phyloP scores from a whole-genome alignment of 2,113 vertebrate species.

The Hippocampus mohnikei region DNA sequence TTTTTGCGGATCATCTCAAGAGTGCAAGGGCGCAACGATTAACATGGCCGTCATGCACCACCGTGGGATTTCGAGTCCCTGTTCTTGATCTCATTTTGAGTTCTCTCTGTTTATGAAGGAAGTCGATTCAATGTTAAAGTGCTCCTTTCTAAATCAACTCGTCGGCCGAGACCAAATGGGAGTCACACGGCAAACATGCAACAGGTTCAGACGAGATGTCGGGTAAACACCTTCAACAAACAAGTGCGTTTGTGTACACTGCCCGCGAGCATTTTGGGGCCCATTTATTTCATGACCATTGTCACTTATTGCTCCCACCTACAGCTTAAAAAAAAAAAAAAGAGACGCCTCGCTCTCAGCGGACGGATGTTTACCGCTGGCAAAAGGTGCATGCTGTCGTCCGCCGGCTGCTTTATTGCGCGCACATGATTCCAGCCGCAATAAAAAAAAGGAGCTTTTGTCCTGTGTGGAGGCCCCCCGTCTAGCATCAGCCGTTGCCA shows the following conservation, averaged over 20 bases:
- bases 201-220: not conserved
- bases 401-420: not conserved
- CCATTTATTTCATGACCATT: too few relatives aligned
- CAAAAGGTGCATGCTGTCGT: not conserved
- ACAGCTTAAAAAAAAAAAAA: not conserved
- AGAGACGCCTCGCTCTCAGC: not conserved
- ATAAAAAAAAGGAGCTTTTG: not conserved
- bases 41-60: too few relatives aligned
- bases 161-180: too few relatives aligned
- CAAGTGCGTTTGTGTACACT: not conserved
- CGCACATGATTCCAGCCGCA: not conserved
- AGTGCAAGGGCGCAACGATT: too few relatives aligned
- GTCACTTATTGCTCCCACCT: too few relatives aligned
- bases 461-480: not conserved
- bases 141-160: too few relatives aligned
- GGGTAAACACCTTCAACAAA: not conserved
- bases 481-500: conserved; percentile 5
- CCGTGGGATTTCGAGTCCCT: too few relatives aligned
- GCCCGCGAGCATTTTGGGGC: not conserved
- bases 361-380: not conserved
- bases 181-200: too few relatives aligned
- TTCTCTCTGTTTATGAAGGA: too few relatives aligned
- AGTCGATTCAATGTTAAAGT: too few relatives aligned
- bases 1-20: too few relatives aligned
- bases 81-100: too few relatives aligned